phyloP scores from a whole-genome alignment of 2,888 invertebrate genomes.

The Reticulitermes lucifugus region DNA sequence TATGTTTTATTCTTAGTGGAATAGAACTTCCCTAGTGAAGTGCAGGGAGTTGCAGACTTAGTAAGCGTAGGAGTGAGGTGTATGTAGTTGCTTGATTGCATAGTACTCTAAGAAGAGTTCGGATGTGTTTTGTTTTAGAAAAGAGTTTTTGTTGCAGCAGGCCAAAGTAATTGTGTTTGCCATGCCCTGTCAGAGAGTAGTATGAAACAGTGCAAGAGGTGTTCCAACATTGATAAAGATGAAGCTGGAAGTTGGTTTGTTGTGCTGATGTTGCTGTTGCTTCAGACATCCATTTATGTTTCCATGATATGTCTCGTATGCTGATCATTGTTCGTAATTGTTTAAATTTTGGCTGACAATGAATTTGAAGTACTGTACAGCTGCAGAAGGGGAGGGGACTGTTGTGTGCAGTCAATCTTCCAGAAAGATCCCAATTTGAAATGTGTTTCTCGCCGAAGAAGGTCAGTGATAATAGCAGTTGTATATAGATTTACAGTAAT shows the following conservation, averaged over 20 bases:
- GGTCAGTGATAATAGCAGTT: constrained; percentile 10
- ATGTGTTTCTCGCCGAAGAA: background rate
- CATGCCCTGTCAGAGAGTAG: constrained; percentile 20
- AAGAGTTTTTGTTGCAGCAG: background rate
- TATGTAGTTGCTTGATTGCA: too few relatives aligned
- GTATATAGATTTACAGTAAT: constrained; percentile 32
- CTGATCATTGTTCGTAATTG: background rate
- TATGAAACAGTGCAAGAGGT: background rate
- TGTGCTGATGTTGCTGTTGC: background rate
- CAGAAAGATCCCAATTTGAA: background rate
- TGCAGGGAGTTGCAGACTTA: too few relatives aligned
- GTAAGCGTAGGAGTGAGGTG: too few relatives aligned
- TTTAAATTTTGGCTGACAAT: background rate
- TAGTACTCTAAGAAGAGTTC: too few relatives aligned
- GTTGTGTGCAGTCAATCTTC: background rate
- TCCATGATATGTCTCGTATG: constrained; percentile 8
- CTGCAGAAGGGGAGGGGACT: background rate
- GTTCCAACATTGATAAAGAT: background rate
- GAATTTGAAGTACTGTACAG: background rate
- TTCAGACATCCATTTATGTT: background rate
- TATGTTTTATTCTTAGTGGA: too few relatives aligned
- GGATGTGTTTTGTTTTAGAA: background rate
- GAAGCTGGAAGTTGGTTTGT: background rate
- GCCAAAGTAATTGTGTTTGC: background rate
- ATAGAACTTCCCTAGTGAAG: too few relatives aligned